A percentile compares a stretch with the other conserved stretches of the same genome.
Evolutionary conservation across 2,888 invertebrate species (phyloP).

Genomic region (Perizoma flavofasciatum): DNA sequence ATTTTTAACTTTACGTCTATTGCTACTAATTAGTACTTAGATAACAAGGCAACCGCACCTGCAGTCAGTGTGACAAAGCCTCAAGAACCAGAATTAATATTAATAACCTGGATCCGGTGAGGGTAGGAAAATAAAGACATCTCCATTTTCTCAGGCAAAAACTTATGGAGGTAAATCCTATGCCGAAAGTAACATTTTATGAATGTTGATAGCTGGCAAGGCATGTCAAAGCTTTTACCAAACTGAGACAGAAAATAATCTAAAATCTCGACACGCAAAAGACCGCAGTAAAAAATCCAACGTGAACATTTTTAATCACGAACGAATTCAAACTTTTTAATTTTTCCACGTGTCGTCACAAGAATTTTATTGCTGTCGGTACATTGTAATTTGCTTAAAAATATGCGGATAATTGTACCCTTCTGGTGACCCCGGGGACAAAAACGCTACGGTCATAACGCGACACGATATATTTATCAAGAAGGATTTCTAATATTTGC

Average conservation of each 20-base stretch:
- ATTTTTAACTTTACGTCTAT: no score
- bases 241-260: neutral
- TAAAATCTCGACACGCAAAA: conserved; percentile 7
- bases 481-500: conserved; percentile 33
- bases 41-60: neutral
- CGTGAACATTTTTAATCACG: conserved; percentile 32
- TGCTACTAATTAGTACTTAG: no score
- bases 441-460: conserved; percentile 1
- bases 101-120: neutral
- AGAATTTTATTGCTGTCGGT: conserved; percentile 34
- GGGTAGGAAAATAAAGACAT: neutral
- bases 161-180: neutral
- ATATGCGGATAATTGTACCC: conserved; percentile 13
- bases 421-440: conserved; percentile 11
- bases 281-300: conserved; percentile 23
- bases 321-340: conserved; percentile 33
- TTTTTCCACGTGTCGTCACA: conserved; percentile 29
- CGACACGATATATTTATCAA: conserved; percentile 29
- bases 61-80: neutral
- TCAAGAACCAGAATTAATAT: neutral
- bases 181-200: neutral
- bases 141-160: neutral
- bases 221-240: no score
- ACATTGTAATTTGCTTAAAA: conserved; percentile 32
- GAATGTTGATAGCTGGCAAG: no score